Evolutionary conservation across 2,113 vertebrate genomes (phyloP).

Genomic region (Nycticorax nycticorax): DNA sequence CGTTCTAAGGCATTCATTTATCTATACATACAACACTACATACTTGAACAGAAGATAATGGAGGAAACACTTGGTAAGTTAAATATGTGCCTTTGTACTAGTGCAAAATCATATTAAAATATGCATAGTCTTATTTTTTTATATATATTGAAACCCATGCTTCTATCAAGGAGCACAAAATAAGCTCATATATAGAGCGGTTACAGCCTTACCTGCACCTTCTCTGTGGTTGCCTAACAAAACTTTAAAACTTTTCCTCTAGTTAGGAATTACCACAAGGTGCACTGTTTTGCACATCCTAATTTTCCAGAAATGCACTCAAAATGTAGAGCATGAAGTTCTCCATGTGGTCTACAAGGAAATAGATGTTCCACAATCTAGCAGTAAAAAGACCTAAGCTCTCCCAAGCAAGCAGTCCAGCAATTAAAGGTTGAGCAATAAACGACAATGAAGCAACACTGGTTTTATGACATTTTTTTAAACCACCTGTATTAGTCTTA

Average conservation of each 20-base stretch:
- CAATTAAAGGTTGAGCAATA: constrained; percentile 1
- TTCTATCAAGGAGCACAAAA: not conserved
- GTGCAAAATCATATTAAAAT: not conserved
- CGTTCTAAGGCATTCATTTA: not conserved
- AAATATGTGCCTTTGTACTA: not conserved
- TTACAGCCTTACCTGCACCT: not conserved
- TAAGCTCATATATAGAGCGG: rapidly evolving
- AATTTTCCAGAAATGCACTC: not conserved
- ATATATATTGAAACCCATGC: not conserved
- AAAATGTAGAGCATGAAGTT: not conserved
- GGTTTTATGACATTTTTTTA: constrained; percentile 23
- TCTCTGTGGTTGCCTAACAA: not conserved
- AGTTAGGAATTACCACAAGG: not conserved
- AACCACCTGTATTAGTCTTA: not conserved
- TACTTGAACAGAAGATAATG: not conserved
- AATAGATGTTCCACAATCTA: not conserved
- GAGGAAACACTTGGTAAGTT: not conserved
- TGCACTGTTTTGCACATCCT: not conserved
- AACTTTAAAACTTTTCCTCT: not conserved
- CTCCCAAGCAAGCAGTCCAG: not conserved
- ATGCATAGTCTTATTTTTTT: not conserved
- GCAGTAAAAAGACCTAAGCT: not conserved
- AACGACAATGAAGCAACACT: not conserved
- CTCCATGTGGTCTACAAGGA: not conserved
- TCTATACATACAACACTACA: not conserved